These are phyloP conservation scores for Stenopsyche tienmushanensis DNA, from an alignment of 1,140 invertebrate genomes.

Conservation along the genomic window DNA sequence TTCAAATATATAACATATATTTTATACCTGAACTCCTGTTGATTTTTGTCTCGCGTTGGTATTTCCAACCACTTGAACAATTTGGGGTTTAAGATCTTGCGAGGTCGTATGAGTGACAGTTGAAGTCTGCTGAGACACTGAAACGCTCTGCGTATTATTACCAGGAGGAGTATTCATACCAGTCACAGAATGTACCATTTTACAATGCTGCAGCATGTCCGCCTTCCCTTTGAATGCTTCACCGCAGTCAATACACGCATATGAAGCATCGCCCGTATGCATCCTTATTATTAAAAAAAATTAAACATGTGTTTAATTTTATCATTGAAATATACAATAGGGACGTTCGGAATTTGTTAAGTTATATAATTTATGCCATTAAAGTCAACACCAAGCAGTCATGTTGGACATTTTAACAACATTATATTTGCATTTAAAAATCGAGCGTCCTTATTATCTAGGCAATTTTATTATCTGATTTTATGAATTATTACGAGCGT, in stretches of 20 bases:
- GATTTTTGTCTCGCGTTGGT: slow-evolving; percentile 20
- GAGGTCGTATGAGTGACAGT: slow-evolving; percentile 37
- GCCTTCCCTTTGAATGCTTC: slow-evolving; percentile 72
- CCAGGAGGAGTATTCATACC: slow-evolving; percentile 22
- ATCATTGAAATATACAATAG: too few relatives aligned
- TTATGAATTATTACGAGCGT: too few relatives aligned
- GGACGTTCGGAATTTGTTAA: too few relatives aligned
- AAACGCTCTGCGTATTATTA: not conserved
- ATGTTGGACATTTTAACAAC: not conserved
- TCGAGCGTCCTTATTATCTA: too few relatives aligned
- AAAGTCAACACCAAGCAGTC: too few relatives aligned
- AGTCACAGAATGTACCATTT: slow-evolving; percentile 59
- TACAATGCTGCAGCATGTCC: slow-evolving; percentile 68
- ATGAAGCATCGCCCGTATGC: slow-evolving; percentile 63
- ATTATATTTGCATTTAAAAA: too few relatives aligned
- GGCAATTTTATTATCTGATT: too few relatives aligned
- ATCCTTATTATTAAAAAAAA: slow-evolving; percentile 48
- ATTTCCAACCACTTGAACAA: slow-evolving; percentile 47
- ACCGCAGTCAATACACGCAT: slow-evolving; percentile 72
- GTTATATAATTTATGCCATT: too few relatives aligned
- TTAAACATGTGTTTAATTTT: not conserved
- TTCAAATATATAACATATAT: slow-evolving; percentile 8
- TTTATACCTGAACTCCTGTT: slow-evolving; percentile 23
- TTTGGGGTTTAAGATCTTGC: slow-evolving; percentile 54
- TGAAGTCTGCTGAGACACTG: slow-evolving; percentile 36